Evolutionary conservation across 2,113 vertebrate species (phyloP).

Genomic region (Apteryx mantelli): DNA sequence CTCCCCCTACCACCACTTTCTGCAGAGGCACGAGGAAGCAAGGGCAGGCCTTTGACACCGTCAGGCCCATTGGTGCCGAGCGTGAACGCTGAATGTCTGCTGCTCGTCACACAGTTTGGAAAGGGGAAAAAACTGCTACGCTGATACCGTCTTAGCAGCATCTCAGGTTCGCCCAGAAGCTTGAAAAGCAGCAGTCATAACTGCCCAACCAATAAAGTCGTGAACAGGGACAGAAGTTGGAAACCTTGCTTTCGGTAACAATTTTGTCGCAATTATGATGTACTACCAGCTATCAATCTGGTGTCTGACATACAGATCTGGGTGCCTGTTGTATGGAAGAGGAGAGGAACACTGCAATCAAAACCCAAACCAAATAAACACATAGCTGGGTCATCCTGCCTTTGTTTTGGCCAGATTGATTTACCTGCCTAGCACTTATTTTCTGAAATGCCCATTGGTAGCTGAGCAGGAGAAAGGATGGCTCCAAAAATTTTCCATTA

Average conservation of each 20-base stretch:
- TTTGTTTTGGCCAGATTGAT: background rate
- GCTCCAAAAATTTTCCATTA: background rate
- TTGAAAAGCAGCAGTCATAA: background rate
- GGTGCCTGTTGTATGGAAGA: background rate
- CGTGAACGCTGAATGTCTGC: background rate
- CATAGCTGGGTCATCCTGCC: background rate
- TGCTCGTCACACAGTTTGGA: background rate
- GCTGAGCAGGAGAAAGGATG: background rate
- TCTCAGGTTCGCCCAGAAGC: background rate
- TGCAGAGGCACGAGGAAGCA: background rate
- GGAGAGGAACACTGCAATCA: background rate
- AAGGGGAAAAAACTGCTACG: background rate
- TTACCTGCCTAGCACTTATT: background rate
- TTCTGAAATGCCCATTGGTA: background rate
- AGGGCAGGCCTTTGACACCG: background rate
- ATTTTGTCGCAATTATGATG: background rate
- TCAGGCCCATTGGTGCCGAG: background rate
- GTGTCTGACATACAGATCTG: background rate
- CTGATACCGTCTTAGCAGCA: background rate
- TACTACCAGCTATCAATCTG: background rate
- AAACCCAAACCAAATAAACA: background rate
- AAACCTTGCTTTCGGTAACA: background rate
- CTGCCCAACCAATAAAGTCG: background rate
- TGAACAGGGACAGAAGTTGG: background rate
- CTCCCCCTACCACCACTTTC: background rate